Evolutionary conservation across 2,113 vertebrate genomes (phyloP), one percentile per base, ranked within the genome.

Genomic region (Stigmatopora nigra): DNA sequence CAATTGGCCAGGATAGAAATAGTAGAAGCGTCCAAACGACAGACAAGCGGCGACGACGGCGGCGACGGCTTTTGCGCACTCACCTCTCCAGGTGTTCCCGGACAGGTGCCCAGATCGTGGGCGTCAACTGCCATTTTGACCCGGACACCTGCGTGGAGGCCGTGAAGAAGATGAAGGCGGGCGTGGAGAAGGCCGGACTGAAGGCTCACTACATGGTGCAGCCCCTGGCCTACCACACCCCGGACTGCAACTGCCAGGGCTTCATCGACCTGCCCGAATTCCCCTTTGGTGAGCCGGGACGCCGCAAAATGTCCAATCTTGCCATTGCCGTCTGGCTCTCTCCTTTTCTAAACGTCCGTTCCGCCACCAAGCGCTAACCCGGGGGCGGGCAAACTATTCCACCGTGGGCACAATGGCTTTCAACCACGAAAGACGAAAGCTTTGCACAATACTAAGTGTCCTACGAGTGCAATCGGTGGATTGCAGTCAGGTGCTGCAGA

Each of bases 91-190:
- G 63, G 35, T 12, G 15, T n/a, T 36, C 35, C 62, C 2, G n/a
- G 7, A 5, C 79, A 98, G 97, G 97, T 71, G 97, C 97, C 51
- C 89, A 94, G 73, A 92, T 99, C 56, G 78, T 98, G 7, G 97
- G 97, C 4, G 84, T 99, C 75, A 99, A 99, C 88, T 99, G 97
- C 79, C 97, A 99, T 86, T 99, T 98, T 78, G 97, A 99, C 84
- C 92, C 95, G 31, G 80, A 91, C 66, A 98, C 78, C 76, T 93
- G 75, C 22, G 84, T 99, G 35, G 78, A 93, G 81, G 88, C 96
- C 0, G 88, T 99, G 71, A 92, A 88, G 79, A 86, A 95, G 89
- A 98, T 99, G 97, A 98, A 98, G 81, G 92, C 93, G 57, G 95
- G 91, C 8, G 86, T 99, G 84, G 91, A 92, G 79, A 91, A 92